Evolutionary conservation across 2,888 invertebrate genomes (phyloP), one percentile per base, ranked within the genome.

Genomic region (Hirudinaria manillensis): DNA sequence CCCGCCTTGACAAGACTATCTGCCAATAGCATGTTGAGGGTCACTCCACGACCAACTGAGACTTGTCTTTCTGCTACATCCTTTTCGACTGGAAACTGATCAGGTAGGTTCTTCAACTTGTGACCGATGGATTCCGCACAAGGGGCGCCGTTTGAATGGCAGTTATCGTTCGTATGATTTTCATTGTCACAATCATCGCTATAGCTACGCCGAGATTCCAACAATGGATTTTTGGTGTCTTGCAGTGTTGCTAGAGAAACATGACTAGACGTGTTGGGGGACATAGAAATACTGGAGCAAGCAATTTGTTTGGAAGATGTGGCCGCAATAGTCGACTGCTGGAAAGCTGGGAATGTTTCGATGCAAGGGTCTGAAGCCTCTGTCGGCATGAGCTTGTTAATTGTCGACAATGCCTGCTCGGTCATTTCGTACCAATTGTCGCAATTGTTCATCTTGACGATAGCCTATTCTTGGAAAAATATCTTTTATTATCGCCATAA

Each of bases 1-100:
- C 93, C 93, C 68, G 93, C 91, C 82, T 91, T 90, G 77, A 94
- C 87, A 83, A 94, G 90, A 83, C 92, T 91, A 75, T 93, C 93
- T 80, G 91, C 89, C 83, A 94, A 87, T 70, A 94, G 87, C 89
- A 93, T 94, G 85, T 92, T 92, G 78, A 94, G 86, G 16, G 93
- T 93, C 24, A 94, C 91, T 77, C 90, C 85, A 67, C 86, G 80
- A 34, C 85, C 85, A 61, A 61, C 61, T 7, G 61, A 29, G 29
- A 61, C 24, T 27, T 61, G 61, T 61, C 29, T 24, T 29, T 61
- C 29, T 19, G 24, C 61, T 4, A 10, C 29, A 29, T 61, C 61
- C 61, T 61, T 61, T 4, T 61, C 61, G 29, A 61, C 61, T 61
- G 24, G 24, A 27, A 29, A 24, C 29, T 24, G 24, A 24, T 27